A percentile compares a stretch with the other conserved stretches of the same genome.
phyloP scores from a whole-genome alignment of 2,888 invertebrate genomes.

The Acleris holmiana region DNA sequence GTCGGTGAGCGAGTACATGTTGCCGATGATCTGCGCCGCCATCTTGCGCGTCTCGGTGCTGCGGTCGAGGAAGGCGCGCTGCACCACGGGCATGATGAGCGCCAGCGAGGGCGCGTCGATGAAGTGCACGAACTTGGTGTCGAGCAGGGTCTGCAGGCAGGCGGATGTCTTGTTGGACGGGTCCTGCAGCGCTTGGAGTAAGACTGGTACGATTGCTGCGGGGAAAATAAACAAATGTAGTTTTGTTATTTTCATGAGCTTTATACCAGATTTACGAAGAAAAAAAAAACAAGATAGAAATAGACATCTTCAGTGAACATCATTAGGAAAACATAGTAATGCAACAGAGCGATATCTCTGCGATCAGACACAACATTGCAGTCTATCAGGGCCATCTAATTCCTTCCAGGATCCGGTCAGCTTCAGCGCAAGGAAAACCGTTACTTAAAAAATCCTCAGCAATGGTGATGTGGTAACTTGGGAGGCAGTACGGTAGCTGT shows the following conservation, averaged over 20 bases:
- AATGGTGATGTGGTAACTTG: background rate
- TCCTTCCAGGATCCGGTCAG: no score
- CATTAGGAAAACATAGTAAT: no score
- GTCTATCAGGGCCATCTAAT: no score
- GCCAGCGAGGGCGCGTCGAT: constrained; percentile 99
- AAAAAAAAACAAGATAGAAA: no score
- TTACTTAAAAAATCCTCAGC: no score
- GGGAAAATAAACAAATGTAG: background rate
- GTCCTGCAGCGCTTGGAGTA: constrained; percentile 96
- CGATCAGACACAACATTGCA: no score
- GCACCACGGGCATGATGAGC: constrained; percentile 99
- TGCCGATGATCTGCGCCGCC: constrained; percentile 99
- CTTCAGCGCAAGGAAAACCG: no score
- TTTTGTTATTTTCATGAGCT: background rate
- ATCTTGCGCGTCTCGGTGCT: constrained; percentile 99
- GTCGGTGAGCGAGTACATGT: constrained; percentile 99
- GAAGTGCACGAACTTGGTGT: constrained; percentile 99
- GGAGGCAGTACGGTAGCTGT: no score
- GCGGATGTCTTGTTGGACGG: constrained; percentile 97
- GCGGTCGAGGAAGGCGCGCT: constrained; percentile 98
- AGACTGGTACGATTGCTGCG: constrained; percentile 92
- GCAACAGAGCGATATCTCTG: no score
- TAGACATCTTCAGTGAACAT: no score
- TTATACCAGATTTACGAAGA: no score
- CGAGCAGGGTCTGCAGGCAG: constrained; percentile 96